Evolutionary conservation across 2,888 invertebrate species (phyloP).

Genomic region (Urechis unicinctus): DNA sequence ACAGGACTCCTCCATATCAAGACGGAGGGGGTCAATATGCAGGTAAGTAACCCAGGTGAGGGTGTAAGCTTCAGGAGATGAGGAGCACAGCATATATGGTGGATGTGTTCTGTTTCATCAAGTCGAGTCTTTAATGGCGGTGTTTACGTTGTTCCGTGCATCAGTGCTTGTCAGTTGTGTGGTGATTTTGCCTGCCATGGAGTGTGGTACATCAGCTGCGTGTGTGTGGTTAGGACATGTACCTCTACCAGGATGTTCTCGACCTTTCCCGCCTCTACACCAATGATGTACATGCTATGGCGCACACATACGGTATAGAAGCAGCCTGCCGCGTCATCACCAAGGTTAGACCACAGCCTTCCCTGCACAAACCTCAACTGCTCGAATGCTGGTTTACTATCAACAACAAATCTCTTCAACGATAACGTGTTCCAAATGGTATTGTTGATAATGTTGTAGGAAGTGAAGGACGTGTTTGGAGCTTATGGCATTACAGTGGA

Average conservation of each 20-base stretch:
- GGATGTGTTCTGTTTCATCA: too few species aligned
- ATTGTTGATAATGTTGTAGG: slow-evolving; percentile 53
- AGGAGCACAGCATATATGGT: too few species aligned
- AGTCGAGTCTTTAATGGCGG: too few species aligned
- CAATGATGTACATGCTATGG: slow-evolving; percentile 89
- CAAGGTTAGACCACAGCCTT: slow-evolving; percentile 55
- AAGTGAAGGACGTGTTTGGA: slow-evolving; percentile 91
- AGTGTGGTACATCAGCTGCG: too few species aligned
- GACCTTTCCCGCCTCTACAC: slow-evolving; percentile 73
- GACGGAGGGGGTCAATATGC: slow-evolving; percentile 92
- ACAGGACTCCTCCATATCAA: slow-evolving; percentile 58
- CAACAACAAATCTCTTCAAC: neutral
- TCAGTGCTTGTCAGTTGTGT: too few species aligned
- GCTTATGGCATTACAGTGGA: slow-evolving; percentile 96
- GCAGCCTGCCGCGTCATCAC: slow-evolving; percentile 86
- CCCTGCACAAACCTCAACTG: neutral
- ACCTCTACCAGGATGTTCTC: slow-evolving; percentile 65
- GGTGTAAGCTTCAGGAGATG: too few species aligned
- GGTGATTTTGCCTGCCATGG: too few species aligned
- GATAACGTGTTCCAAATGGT: neutral
- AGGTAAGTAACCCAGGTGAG: slow-evolving; percentile 52
- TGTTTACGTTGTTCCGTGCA: too few species aligned
- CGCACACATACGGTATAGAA: slow-evolving; percentile 89
- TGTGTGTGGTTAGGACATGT: slow-evolving; percentile 80
- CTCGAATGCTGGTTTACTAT: neutral